Conservation (phyloP, 2,113 vertebrate species). For the Asarcornis scutulata region DNA sequence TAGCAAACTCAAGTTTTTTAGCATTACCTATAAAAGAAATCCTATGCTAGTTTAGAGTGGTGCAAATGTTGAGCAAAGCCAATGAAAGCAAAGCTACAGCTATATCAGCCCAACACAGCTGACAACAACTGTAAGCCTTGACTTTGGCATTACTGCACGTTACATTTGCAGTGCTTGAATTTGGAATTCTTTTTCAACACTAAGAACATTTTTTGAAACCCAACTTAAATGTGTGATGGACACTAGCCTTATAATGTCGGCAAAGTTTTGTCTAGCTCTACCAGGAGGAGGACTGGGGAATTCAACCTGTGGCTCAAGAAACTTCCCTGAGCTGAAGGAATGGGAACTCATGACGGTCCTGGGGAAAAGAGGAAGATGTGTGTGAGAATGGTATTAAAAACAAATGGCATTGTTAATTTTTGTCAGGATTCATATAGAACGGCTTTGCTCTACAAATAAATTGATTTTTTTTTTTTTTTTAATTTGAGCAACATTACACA, state of each 20-base stretch:
- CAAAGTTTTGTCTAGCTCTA: not conserved
- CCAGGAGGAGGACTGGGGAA: not conserved
- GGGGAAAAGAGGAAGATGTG: not conserved
- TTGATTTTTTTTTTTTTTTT: not conserved
- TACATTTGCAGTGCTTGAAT: not conserved
- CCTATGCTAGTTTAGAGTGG: not conserved
- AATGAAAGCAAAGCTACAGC: not conserved
- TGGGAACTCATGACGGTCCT: not conserved
- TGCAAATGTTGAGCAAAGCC: not conserved
- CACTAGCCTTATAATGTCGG: not conserved
- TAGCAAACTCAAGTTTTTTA: not conserved
- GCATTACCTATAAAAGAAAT: not conserved
- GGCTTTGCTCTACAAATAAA: conserved; percentile 32
- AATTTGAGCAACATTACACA: conserved; percentile 40
- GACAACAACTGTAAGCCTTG: not conserved
- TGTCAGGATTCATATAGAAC: not conserved
- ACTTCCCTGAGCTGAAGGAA: not conserved
- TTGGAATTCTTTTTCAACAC: accelerated
- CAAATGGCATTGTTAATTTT: conserved; percentile 46
- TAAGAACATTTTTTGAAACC: not conserved
- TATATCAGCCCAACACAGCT: not conserved
- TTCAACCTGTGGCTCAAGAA: not conserved
- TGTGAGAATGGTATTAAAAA: conserved; percentile 17
- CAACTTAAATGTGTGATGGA: not conserved
- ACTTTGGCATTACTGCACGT: not conserved